Conservation (phyloP, 2,113 vertebrate species). For the Ictalurus punctatus region DNA sequence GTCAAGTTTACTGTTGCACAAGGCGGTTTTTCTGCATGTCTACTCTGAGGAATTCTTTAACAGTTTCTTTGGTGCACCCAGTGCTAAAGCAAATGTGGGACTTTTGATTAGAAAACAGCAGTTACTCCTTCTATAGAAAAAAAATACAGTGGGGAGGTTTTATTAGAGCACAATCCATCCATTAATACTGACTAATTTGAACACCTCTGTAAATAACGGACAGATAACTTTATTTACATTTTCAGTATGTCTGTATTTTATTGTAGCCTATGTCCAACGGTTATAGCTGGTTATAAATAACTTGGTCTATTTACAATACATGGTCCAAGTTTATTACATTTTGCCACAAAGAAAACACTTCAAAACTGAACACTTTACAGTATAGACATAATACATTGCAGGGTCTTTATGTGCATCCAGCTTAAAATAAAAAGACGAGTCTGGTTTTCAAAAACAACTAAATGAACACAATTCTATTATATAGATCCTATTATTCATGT, state of each 20-base stretch:
- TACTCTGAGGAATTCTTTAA: slow-evolving; percentile 3
- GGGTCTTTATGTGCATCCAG: background rate
- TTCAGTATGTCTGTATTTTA: background rate
- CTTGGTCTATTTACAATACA: background rate
- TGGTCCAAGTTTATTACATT: background rate
- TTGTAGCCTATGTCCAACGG: background rate
- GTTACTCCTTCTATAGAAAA: slow-evolving; percentile 10
- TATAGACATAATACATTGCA: background rate
- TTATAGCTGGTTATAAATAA: background rate
- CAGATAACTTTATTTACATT: background rate
- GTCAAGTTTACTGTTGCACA: background rate
- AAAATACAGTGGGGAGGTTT: background rate
- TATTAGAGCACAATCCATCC: background rate
- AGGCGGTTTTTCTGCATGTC: background rate
- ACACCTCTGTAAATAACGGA: background rate
- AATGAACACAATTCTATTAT: background rate
- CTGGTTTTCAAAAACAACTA: background rate
- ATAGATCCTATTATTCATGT: background rate
- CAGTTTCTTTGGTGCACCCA: background rate
- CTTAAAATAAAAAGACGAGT: background rate
- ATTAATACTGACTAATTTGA: background rate
- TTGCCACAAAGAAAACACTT: background rate
- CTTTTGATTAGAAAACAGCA: slow-evolving; percentile 7
- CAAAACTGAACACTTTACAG: background rate
- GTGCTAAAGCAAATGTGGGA: slow-evolving; percentile 15